Conservation (phyloP, 2,113 vertebrate genomes). For the Bufo bufo region DNA sequence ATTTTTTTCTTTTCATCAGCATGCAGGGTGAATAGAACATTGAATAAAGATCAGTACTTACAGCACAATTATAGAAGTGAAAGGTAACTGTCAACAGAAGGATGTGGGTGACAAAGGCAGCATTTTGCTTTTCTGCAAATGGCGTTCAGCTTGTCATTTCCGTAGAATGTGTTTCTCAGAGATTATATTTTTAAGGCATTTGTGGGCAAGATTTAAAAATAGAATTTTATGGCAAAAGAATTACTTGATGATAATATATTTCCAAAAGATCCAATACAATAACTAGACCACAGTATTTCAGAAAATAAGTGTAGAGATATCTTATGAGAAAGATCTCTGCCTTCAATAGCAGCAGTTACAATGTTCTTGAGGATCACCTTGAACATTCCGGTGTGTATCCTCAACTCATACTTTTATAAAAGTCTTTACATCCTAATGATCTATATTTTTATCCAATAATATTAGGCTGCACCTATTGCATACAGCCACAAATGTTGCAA, state of each 20-base stretch:
- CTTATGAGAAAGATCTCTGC: background rate
- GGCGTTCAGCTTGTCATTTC: slow-evolving; percentile 83
- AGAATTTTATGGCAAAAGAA: slow-evolving; percentile 62
- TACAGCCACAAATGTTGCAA: background rate
- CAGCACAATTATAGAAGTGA: slow-evolving; percentile 88
- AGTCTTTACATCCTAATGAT: background rate
- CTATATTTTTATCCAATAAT: background rate
- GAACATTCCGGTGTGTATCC: background rate
- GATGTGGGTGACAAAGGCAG: slow-evolving; percentile 78
- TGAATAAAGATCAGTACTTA: slow-evolving; percentile 87
- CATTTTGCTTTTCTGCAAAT: slow-evolving; percentile 77
- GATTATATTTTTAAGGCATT: slow-evolving; percentile 75
- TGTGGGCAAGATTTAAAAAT: slow-evolving; percentile 83
- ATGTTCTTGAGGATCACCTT: slow-evolving; percentile 2
- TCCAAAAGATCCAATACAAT: slow-evolving; percentile 9
- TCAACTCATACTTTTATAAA: background rate
- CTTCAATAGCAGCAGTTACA: background rate
- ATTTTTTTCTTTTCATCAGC: slow-evolving; percentile 81
- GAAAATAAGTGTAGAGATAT: background rate
- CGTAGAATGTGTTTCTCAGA: slow-evolving; percentile 83
- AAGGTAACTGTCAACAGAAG: slow-evolving; percentile 92
- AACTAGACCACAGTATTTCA: background rate
- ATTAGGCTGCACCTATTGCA: background rate
- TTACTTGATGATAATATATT: slow-evolving; percentile 43
- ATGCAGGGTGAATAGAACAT: slow-evolving; percentile 80